Conservation (phyloP, 2,113 vertebrate species). For the Chunga burmeisteri region DNA sequence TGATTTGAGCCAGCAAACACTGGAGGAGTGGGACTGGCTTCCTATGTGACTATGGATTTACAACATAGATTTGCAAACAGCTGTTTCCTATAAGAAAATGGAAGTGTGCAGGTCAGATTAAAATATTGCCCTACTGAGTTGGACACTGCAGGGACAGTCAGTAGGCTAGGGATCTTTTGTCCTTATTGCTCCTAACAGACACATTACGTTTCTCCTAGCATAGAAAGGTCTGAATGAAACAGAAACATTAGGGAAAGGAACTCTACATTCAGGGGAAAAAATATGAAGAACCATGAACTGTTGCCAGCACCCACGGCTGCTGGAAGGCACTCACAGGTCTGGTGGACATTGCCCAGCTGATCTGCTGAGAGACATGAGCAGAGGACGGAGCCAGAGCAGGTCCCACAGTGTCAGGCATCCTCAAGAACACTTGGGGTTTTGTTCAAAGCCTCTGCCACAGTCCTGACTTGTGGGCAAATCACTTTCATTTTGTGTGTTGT, state of each 20-base stretch:
- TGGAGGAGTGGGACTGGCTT: not conserved
- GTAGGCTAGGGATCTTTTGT: not conserved
- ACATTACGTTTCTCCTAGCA: not conserved
- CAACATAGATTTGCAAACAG: not conserved
- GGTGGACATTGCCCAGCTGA: not conserved
- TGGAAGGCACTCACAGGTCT: not conserved
- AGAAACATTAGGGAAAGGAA: not conserved
- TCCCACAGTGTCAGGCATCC: not conserved
- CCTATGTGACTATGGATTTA: not conserved
- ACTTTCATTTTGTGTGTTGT: not conserved
- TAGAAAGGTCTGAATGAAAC: not conserved
- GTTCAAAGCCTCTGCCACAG: not conserved
- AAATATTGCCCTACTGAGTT: not conserved
- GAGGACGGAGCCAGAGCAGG: not conserved
- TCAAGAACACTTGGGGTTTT: not conserved
- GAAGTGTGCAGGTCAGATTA: not conserved
- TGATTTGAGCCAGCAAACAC: not conserved
- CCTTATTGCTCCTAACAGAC: not conserved
- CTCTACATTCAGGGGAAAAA: not conserved
- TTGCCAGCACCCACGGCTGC: rapidly evolving
- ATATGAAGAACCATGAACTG: not conserved
- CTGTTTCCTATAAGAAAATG: not conserved
- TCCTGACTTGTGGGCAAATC: not conserved
- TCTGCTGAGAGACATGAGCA: not conserved
- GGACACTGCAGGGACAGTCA: not conserved